A percentile compares a stretch with the other conserved stretches of the same genome.
phyloP scores from a whole-genome alignment of 1,140 invertebrate species.

The Drosophila ficusphila region DNA sequence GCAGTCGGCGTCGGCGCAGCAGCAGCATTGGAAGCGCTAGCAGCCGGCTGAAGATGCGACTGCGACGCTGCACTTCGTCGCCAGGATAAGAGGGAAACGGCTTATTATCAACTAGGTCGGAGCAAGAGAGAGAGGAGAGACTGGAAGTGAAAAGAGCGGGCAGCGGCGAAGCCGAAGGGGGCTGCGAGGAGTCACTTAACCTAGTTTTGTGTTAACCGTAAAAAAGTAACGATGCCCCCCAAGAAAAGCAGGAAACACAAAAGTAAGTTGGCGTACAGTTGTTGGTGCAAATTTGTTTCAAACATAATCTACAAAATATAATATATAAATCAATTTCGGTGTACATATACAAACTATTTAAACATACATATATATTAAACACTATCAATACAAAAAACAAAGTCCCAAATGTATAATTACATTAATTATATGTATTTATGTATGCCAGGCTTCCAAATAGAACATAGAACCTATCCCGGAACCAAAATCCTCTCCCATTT shows the following conservation, averaged over 20 bases:
- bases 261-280: slow-evolving; percentile 16
- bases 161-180: neutral
- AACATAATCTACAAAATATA: slow-evolving; percentile 23
- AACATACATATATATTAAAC: neutral
- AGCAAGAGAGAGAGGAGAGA: slow-evolving; percentile 27
- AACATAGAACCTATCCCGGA: slow-evolving; percentile 23
- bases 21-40: slow-evolving; percentile 56
- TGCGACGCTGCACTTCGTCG: slow-evolving; percentile 63
- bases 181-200: neutral
- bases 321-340: slow-evolving; percentile 25
- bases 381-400: neutral
- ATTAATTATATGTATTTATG: slow-evolving; percentile 24
- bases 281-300: slow-evolving; percentile 30
- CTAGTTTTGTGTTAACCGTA: neutral
- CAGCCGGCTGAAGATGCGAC: slow-evolving; percentile 64
- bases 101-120: slow-evolving; percentile 15
- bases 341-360: slow-evolving; percentile 42
- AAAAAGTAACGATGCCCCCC: no score
- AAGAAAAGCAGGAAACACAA: neutral
- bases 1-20: slow-evolving; percentile 62
- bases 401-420: slow-evolving; percentile 36
- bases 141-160: slow-evolving; percentile 17
- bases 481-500: neutral
- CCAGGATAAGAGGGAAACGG: slow-evolving; percentile 47
- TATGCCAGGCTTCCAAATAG: slow-evolving; percentile 43